phyloP scores from a whole-genome alignment of 2,888 invertebrate genomes.

The Anticlea derivata region DNA sequence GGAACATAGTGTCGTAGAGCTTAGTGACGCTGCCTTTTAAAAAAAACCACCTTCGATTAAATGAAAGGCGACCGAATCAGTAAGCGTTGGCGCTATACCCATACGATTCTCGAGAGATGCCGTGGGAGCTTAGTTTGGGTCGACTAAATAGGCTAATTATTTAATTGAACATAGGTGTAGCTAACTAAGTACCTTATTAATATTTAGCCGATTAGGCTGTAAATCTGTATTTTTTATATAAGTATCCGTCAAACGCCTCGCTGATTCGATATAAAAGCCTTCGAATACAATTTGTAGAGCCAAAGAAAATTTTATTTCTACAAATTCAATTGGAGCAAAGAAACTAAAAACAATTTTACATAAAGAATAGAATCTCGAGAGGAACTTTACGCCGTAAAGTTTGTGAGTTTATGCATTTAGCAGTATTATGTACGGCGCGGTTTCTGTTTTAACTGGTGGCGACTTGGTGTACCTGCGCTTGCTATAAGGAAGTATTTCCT shows the following conservation, averaged over 20 bases:
- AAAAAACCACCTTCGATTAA: too few species aligned
- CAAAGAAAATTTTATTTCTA: constrained; percentile 31
- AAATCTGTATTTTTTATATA: constrained; percentile 22
- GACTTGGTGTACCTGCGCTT: neutral
- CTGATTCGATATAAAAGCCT: constrained; percentile 30
- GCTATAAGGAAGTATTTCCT: too few species aligned
- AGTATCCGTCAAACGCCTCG: constrained; percentile 13
- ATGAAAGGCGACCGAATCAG: too few species aligned
- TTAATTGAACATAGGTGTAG: too few species aligned
- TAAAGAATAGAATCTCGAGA: constrained; percentile 26
- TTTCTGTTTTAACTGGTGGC: neutral
- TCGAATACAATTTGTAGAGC: constrained; percentile 31
- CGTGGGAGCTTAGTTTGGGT: too few species aligned
- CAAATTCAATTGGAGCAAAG: constrained; percentile 25
- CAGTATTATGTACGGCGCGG: constrained; percentile 20
- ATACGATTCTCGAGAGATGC: too few species aligned
- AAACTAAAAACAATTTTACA: constrained; percentile 34
- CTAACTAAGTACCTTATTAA: too few species aligned
- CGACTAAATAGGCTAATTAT: too few species aligned
- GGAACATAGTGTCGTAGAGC: too few species aligned
- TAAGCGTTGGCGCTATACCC: too few species aligned
- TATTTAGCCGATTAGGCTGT: too few species aligned
- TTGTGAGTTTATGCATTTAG: constrained; percentile 34
- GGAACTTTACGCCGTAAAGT: constrained; percentile 23
- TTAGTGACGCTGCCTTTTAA: too few species aligned